Conservation (phyloP, 2,888 invertebrate species). For the Patella depressa region DNA sequence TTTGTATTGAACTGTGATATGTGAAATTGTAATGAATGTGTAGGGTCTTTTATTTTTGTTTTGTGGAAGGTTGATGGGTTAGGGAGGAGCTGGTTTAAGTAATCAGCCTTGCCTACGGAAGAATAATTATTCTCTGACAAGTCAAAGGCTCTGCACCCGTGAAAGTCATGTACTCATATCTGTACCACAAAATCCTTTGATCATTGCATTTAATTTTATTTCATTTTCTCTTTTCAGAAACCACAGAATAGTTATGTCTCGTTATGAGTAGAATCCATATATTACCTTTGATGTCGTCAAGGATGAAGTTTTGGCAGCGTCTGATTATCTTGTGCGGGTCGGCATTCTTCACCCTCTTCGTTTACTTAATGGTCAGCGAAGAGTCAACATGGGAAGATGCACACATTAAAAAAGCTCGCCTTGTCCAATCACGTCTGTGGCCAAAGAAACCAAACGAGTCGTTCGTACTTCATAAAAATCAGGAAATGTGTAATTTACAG, state of each 20-base stretch:
- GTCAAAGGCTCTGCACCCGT: no score
- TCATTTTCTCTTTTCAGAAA: not conserved
- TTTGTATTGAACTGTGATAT: no score
- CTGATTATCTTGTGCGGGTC: slow-evolving; percentile 48
- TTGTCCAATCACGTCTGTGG: slow-evolving; percentile 25
- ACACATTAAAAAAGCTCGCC: slow-evolving; percentile 21
- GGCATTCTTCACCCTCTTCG: slow-evolving; percentile 44
- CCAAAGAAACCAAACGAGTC: slow-evolving; percentile 14
- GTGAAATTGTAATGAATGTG: no score
- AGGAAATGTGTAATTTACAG: slow-evolving; percentile 21
- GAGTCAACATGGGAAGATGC: slow-evolving; percentile 19
- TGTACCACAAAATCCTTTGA: not conserved
- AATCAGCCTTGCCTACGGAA: no score
- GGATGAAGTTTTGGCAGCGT: slow-evolving; percentile 62
- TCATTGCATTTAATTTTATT: not conserved
- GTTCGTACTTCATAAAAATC: slow-evolving; percentile 13
- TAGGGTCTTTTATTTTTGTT: no score
- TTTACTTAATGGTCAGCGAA: slow-evolving; percentile 32
- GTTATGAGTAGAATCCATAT: not conserved
- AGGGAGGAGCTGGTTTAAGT: no score
- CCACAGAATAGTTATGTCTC: not conserved
- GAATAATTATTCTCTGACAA: no score
- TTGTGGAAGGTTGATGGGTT: no score
- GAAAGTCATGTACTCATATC: no score
- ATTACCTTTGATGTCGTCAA: slow-evolving; percentile 32